These are phyloP conservation scores for Scaptomyza polygonia DNA, from an alignment of 2,888 invertebrate species.

Conservation along the genomic window DNA sequence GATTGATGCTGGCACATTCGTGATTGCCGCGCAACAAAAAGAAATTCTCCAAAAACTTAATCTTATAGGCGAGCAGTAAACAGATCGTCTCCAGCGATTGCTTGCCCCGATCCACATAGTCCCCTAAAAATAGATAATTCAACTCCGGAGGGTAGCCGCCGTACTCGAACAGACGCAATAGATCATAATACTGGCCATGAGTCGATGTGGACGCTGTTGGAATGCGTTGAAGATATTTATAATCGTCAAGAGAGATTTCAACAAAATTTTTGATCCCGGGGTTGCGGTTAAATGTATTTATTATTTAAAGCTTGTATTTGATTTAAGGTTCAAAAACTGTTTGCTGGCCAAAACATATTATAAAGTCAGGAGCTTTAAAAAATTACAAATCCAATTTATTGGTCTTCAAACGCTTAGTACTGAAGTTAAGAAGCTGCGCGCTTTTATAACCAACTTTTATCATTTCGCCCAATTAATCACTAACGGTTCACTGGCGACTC, in stretches of 20 bases:
- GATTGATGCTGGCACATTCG: slow-evolving; percentile 98
- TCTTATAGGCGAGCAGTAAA: slow-evolving; percentile 97
- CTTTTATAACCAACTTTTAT: no score
- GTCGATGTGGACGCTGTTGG: slow-evolving; percentile 82
- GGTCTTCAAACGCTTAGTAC: no score
- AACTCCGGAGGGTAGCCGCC: slow-evolving; percentile 99
- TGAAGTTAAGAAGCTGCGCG: no score
- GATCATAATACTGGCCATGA: slow-evolving; percentile 98
- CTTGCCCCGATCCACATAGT: slow-evolving; percentile 98
- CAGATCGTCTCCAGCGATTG: slow-evolving; percentile 98
- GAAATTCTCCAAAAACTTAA: slow-evolving; percentile 98
- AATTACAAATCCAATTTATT: no score
- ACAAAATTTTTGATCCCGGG: no score
- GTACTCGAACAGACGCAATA: slow-evolving; percentile 97
- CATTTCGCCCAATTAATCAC: no score
- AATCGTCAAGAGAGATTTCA: no score
- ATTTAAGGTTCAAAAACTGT: slow-evolving; percentile 16
- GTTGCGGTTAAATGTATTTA: no score
- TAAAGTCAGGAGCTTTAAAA: no score
- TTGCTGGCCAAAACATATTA: slow-evolving; percentile 6
- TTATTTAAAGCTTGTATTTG: slow-evolving; percentile 15
- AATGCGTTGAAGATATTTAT: not conserved
- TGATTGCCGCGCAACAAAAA: slow-evolving; percentile 97
- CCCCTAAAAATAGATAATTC: slow-evolving; percentile 98
- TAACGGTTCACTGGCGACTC: no score